phyloP scores from a whole-genome alignment of 2,113 vertebrate genomes.

The Pachycephala philippinensis region DNA sequence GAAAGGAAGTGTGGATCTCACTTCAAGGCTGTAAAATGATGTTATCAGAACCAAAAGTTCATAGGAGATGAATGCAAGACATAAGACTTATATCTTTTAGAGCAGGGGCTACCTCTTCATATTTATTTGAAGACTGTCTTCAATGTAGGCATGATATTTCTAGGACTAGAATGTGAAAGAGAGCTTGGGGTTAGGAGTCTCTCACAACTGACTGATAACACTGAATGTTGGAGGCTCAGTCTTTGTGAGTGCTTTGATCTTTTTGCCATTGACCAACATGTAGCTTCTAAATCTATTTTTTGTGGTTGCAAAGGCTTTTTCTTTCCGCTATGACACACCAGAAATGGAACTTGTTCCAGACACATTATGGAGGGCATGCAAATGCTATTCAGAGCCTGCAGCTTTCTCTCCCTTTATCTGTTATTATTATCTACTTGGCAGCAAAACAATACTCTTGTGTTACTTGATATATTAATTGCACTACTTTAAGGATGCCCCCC shows the following conservation, averaged over 20 bases:
- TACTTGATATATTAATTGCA: constrained; percentile 16
- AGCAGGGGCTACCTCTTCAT: not conserved
- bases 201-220: not conserved
- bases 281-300: not conserved
- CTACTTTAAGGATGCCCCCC: not conserved
- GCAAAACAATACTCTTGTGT: constrained; percentile 29
- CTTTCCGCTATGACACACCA: not conserved
- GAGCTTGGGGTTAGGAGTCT: not conserved
- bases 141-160: not conserved
- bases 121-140: not conserved
- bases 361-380: not conserved
- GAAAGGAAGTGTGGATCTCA: not conserved
- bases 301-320: not conserved
- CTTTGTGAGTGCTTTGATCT: not conserved
- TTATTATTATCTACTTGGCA: constrained; percentile 47
- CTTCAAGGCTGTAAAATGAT: not conserved
- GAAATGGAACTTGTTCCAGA: not conserved
- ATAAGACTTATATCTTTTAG: not conserved
- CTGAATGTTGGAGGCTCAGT: not conserved
- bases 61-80: not conserved
- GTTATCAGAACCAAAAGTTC: not conserved
- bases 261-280: not conserved
- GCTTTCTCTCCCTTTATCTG: constrained; percentile 35
- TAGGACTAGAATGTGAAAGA: not conserved
- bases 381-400: constrained; percentile 2